Evolutionary conservation across 1,140 invertebrate species (phyloP).

Genomic region (Phymastichus coffea): DNA sequence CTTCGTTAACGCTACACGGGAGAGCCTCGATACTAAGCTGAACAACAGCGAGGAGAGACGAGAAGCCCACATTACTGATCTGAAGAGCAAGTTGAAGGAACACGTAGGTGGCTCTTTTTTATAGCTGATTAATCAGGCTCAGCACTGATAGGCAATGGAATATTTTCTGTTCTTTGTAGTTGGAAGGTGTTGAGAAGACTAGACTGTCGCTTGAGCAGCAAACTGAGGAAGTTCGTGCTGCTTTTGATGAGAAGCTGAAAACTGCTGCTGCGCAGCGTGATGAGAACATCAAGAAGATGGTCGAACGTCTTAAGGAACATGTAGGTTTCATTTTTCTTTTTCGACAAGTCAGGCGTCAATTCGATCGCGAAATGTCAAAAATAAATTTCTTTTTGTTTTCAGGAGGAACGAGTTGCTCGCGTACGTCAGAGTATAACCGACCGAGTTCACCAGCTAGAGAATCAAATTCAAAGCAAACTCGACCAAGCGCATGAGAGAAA

Average conservation of each 20-base stretch:
- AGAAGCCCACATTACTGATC: constrained; percentile 82
- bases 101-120: constrained; percentile 56
- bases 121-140: constrained; percentile 22
- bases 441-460: constrained; percentile 66
- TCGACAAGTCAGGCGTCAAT: constrained; percentile 51
- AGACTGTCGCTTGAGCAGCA: constrained; percentile 78
- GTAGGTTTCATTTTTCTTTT: too few species aligned
- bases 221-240: constrained; percentile 77
- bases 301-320: constrained; percentile 85
- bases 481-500: constrained; percentile 70
- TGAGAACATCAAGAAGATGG: constrained; percentile 84
- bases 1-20: constrained; percentile 81
- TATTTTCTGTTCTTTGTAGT: constrained; percentile 61
- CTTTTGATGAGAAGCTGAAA: constrained; percentile 82
- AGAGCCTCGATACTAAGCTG: constrained; percentile 87
- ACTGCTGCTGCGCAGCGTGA: constrained; percentile 80
- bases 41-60: constrained; percentile 83
- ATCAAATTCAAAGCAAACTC: constrained; percentile 72
- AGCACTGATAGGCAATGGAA: too few species aligned
- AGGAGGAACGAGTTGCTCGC: constrained; percentile 74
- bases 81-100: constrained; percentile 85
- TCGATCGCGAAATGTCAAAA: too few species aligned
- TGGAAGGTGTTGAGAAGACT: constrained; percentile 82
- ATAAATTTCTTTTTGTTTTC: constrained; percentile 34
- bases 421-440: constrained; percentile 65